Base-by-base conservation (phyloP, 2,888 invertebrate species). In the Stegana nigrithorax region DNA sequence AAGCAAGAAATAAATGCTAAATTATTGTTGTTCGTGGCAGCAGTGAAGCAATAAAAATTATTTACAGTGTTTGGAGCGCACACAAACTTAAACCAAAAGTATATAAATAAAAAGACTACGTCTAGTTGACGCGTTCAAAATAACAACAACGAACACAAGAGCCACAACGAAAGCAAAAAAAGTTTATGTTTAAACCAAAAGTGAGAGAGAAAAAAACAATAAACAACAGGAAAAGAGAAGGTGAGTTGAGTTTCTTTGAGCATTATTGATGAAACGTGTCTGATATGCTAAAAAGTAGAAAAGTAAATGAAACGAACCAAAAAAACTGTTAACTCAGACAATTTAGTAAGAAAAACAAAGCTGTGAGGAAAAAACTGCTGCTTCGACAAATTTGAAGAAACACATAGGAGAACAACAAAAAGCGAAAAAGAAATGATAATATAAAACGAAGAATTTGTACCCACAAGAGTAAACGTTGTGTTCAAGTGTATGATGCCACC, bases 211-310 rank as follows among this genome's bases (percentile, higher is more conserved):
- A 25, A 6, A 51, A 51, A n/a, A 25, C n/a, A 51, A 51, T 50
- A 8, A 23, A 23, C 45, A 17, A 45, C 45, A 45, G 23, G 4
- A 23, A 51, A 2, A 50, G 14, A 50, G n/a, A 50, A 50, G 47
- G 21, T 53, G 53, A 21, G 53, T 19, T 19, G 23, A 23, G 45
- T 19, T 4, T 6, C 17, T 45, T 14, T 45, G 19, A 25, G 50
- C 12, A 14, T 14, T 10, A 51, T 29, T 29, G 26, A 53, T 53
- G 53, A 53, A 53, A 53, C 53, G 53, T 53, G 53, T 53, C 32
- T n/a, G 53, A 53, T 53, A 42, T 14, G 44, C 8, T 8, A 10
- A 47, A 47, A 19, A 23, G 3, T 3, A 21, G 23, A 6, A 47
- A 2, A 25, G 23, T 10, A 8, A 47, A 19, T n/a, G n/a, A 21